Conservation (phyloP, 2,888 invertebrate genomes). For the Cheilosia soror region DNA sequence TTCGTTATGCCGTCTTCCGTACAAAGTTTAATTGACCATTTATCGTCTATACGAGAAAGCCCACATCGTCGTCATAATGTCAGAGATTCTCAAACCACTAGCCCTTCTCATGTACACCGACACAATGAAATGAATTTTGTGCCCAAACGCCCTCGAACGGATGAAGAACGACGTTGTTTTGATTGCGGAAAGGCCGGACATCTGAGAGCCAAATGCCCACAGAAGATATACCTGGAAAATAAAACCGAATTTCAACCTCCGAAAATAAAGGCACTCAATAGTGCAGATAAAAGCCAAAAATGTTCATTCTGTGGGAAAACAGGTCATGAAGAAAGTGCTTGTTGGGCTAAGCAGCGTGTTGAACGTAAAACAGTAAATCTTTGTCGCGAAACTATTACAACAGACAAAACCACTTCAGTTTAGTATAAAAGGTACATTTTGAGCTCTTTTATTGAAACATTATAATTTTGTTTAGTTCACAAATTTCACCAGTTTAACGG, state of each 20-base stretch:
- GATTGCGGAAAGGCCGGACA: constrained; percentile 41
- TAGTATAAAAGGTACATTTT: background rate
- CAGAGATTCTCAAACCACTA: no score
- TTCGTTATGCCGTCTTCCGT: no score
- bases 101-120: no score
- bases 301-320: constrained; percentile 53
- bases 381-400: constrained; percentile 6
- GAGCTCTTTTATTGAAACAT: background rate
- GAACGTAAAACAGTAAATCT: constrained; percentile 43
- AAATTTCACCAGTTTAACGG: background rate
- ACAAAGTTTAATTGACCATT: no score
- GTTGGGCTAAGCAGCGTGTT: constrained; percentile 58
- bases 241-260: constrained; percentile 6
- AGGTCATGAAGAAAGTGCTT: constrained; percentile 60
- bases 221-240: constrained; percentile 6
- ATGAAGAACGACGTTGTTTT: constrained; percentile 45
- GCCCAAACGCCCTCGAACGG: no score
- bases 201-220: constrained; percentile 44
- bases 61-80: no score
- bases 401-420: background rate
- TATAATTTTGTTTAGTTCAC: background rate
- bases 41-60: no score
- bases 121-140: no score
- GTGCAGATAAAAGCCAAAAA: background rate
- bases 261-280: background rate